Base-by-base conservation (phyloP, 2,888 invertebrate genomes). In the Antitype chi region DNA sequence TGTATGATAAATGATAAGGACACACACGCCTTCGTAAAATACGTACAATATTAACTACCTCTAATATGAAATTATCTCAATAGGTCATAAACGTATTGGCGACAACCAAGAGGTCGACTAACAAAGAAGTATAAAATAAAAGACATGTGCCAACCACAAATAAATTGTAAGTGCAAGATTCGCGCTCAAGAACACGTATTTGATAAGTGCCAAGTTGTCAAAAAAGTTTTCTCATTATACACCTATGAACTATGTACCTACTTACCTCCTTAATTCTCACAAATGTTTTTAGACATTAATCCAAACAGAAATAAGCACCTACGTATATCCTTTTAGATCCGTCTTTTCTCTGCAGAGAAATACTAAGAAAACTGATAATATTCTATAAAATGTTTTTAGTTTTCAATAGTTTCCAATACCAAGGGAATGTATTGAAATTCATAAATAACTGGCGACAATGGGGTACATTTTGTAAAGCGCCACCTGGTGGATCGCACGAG, bases 391-490 rank as follows among this genome's bases (percentile, higher is more conserved):
- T 52, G 63, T 76, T 81, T 82, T 69, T 74, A 70, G 62, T 81
- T 38, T 28, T 74, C 67, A 84, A 71, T 78, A 76, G 69, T 74
- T 72, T 80, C 64, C 86, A 78, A 85, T 75, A 82, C 74, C 74
- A 83, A 86, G 83, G 80, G 80, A 79, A 73, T 69, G 69, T 74
- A 88, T 88, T 87, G 85, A 84, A 84, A 84, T 87, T 84, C 90
- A 91, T 90, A 93, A 93, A 93, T 93, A 93, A 87, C 78, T 20
- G 72, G n/a, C 11, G 70, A 90, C 91, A 91, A 91, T 86, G 77
- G 88, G n/a, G 52, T 79, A 70, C 74, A 85, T 82, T 82, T 85
- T 87, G 78, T 77, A 81, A 78, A 81, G 88, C 87, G 88, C 82
- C 93, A 92, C 81, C 90, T 93, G 93, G 53, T 69, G 83, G 80